Evolutionary conservation across 2,797 vertebrate species (phyloP), one percentile per base, ranked within the genome.

Genomic region (Valencia hispanica): DNA sequence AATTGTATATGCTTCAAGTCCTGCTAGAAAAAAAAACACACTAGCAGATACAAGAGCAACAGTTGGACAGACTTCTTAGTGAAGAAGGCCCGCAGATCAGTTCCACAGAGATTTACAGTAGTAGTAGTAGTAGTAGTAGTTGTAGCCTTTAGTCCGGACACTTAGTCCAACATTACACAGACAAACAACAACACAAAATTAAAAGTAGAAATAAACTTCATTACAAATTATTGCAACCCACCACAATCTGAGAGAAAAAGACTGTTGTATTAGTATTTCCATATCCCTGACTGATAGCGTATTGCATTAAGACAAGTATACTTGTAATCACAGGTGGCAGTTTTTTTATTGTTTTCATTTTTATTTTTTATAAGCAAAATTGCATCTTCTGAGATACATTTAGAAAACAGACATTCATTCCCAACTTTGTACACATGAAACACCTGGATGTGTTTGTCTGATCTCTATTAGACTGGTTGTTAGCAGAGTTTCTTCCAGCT

Each of bases 401-500:
- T 27, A 41, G 8, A 68, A 27, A 39, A 25, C 7, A 39, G 34
- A 22, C 27, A 47, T 48, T 18, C 10, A 51, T 32, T 17, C 25
- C n/a, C 34, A 39, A n/a, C 36, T 41, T 53, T 55, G 32, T 5
- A 55, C 48, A 41, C 6, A 57, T 30, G 1, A 30, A 59, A 27
- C 36, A 48, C 5, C 45, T 48, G 27, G 14, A 20, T 4, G 27
- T 48, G n/a, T 71, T 43, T 30, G 30, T 70, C 39, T 39, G 20
- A 47, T 59, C 43, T 25, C 80, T 72, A 43, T 43, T 4, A 7
- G 66, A 20, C 6, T 10, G 41, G 43, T 25, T 45, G 17, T 27
- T 39, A 57, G 39, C 51, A 12, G 15, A 27, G 57, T 36, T 78
- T 22, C 22, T 53, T 81, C 45, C 36, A 39, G 75, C 68, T 65